Conservation (phyloP, 2,797 vertebrate species). For the Rhincodon typus region DNA sequence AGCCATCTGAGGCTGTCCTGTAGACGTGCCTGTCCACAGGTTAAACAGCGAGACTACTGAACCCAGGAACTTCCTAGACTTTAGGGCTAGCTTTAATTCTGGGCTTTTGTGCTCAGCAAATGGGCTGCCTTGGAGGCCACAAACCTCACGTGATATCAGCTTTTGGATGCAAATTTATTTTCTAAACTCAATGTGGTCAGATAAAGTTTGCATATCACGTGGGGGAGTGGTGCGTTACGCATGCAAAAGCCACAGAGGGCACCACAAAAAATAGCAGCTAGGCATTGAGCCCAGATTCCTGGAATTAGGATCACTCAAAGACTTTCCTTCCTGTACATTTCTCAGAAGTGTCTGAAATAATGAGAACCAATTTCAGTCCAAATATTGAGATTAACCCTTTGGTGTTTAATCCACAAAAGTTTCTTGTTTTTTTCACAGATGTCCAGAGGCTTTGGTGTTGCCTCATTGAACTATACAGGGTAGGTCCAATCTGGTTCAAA, state of each 20-base stretch:
- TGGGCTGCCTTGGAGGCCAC: background rate
- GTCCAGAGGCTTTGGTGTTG: background rate
- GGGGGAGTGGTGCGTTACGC: background rate
- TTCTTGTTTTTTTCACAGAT: background rate
- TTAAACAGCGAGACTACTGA: background rate
- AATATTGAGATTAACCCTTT: background rate
- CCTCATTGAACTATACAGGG: background rate
- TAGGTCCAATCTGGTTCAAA: background rate
- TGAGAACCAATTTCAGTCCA: background rate
- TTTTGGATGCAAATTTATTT: background rate
- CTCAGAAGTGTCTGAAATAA: conserved; percentile 2
- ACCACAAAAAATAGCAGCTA: background rate
- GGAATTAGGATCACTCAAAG: background rate
- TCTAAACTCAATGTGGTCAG: background rate
- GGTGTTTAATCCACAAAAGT: too few relatives aligned
- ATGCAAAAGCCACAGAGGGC: background rate
- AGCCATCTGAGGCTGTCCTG: background rate
- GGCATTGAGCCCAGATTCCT: conserved; percentile 4
- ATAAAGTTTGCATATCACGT: background rate
- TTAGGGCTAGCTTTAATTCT: background rate
- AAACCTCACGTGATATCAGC: background rate
- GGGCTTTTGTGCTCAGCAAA: background rate
- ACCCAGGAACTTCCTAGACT: background rate
- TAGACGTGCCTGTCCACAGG: too few relatives aligned
- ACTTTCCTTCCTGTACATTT: background rate